Evolutionary conservation across 2,113 vertebrate species (phyloP).

Genomic region (Pygoscelis antarcticus): DNA sequence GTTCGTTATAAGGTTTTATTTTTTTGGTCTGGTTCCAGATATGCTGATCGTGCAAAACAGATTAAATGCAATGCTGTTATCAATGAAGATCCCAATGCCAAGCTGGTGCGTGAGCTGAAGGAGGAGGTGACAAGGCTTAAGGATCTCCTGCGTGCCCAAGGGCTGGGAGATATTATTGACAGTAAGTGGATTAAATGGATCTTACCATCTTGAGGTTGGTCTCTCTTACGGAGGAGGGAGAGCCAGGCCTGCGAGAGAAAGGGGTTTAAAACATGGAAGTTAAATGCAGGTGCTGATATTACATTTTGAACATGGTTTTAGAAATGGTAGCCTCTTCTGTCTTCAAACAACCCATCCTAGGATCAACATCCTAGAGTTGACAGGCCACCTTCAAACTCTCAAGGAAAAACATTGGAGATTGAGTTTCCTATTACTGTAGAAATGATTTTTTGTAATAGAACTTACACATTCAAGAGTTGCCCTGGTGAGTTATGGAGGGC

Average conservation of each 20-base stretch:
- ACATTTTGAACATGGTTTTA: background rate
- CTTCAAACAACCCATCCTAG: background rate
- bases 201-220: background rate
- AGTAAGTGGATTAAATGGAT: slow-evolving; percentile 83
- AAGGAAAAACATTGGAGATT: background rate
- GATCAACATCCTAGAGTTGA: background rate
- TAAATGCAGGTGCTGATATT: background rate
- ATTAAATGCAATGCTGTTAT: slow-evolving; percentile 99
- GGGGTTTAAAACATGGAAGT: background rate
- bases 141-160: slow-evolving; percentile 94
- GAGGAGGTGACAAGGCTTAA: slow-evolving; percentile 94
- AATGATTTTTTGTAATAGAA: background rate
- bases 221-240: background rate
- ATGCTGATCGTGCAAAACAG: slow-evolving; percentile 96
- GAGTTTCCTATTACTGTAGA: background rate
- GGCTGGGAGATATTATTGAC: slow-evolving; percentile 96
- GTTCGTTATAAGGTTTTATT: background rate
- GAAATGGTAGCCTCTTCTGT: background rate
- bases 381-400: background rate
- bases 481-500: background rate
- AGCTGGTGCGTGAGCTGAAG: slow-evolving; percentile 95
- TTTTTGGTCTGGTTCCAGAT: slow-evolving; percentile 72
- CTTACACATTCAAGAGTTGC: background rate
- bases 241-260: background rate
- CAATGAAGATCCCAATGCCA: slow-evolving; percentile 98